Evolutionary conservation across 2,113 vertebrate species (phyloP).

Genomic region (Irena cyanogastra): DNA sequence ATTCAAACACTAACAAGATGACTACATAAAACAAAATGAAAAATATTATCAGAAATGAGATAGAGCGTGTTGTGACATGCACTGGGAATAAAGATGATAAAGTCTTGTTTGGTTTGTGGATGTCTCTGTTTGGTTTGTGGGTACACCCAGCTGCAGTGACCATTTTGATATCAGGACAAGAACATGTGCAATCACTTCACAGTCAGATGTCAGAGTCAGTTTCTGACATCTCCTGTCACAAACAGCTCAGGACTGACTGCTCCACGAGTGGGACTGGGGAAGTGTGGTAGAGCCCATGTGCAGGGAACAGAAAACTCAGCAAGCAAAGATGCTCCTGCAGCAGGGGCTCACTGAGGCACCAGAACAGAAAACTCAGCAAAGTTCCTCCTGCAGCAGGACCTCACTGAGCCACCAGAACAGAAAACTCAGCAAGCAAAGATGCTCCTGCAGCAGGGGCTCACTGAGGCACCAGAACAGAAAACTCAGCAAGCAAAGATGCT

Average conservation of each 20-base stretch:
- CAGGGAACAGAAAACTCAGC: neutral
- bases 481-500: neutral
- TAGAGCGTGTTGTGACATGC: neutral
- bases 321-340: neutral
- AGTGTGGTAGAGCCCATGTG: accelerated
- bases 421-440: too few relatives aligned
- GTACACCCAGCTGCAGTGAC: neutral
- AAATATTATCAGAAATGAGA: neutral
- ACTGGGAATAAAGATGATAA: neutral
- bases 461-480: neutral
- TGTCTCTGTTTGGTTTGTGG: neutral
- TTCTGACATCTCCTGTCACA: neutral
- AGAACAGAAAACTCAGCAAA: too few relatives aligned
- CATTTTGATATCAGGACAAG: neutral
- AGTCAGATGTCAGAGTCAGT: neutral
- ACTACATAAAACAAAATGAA: neutral
- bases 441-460: neutral
- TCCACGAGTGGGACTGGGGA: neutral
- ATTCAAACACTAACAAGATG: neutral
- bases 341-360: neutral
- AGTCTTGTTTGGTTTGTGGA: too few relatives aligned
- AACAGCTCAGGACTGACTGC: neutral
- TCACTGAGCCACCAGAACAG: neutral
- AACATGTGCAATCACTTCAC: neutral
- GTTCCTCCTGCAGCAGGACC: neutral